phyloP scores from a whole-genome alignment of 2,797 vertebrate genomes.

The Lates japonicus region DNA sequence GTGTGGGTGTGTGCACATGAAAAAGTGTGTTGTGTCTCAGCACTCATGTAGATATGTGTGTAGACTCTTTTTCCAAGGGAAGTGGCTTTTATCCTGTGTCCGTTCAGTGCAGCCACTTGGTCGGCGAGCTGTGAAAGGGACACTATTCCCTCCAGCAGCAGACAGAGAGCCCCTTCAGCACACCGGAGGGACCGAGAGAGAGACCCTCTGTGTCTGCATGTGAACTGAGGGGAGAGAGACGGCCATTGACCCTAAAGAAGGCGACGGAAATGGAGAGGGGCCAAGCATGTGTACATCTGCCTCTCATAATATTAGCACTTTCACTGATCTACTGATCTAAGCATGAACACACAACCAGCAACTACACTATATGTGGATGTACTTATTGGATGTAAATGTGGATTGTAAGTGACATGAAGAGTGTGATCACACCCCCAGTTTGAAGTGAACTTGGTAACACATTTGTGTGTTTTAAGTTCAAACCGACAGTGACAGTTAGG shows the following conservation, averaged over 20 bases:
- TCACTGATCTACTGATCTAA: conserved; percentile 52
- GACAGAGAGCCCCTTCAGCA: conserved; percentile 81
- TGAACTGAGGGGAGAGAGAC: conserved; percentile 65
- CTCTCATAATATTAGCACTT: conserved; percentile 80
- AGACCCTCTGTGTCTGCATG: conserved; percentile 75
- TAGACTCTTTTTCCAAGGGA: conserved; percentile 75
- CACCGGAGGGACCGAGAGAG: conserved; percentile 70
- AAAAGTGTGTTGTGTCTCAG: conserved; percentile 45
- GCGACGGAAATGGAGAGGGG: conserved; percentile 79
- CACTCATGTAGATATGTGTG: conserved; percentile 52
- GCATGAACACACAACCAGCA: conserved; percentile 3
- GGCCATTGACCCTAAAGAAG: conserved; percentile 75
- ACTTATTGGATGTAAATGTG: background rate
- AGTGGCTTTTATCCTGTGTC: conserved; percentile 84
- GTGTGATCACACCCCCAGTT: background rate
- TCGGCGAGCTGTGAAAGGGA: conserved; percentile 79
- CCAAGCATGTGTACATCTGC: conserved; percentile 79
- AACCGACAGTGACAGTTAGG: no score
- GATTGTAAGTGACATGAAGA: background rate
- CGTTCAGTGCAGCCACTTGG: conserved; percentile 74
- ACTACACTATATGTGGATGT: background rate
- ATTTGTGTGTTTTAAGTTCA: background rate
- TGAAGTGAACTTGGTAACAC: background rate
- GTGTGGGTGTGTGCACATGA: conserved; percentile 38
- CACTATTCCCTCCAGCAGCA: conserved; percentile 77